phyloP scores from a whole-genome alignment of 2,797 vertebrate genomes.

The Coracias cyanogaster region DNA sequence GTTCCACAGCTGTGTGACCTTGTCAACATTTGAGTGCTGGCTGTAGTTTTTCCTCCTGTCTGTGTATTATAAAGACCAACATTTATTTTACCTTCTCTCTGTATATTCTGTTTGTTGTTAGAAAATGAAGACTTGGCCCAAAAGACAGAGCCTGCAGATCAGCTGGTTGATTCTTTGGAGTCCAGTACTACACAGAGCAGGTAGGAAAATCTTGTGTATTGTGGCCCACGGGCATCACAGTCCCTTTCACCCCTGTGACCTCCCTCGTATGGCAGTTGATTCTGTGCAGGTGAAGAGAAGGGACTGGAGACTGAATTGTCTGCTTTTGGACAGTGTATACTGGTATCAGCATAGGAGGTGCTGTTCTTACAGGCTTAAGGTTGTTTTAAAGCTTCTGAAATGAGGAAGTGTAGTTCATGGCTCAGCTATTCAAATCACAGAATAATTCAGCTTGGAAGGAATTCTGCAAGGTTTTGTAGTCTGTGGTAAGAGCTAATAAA shows the following conservation, averaged over 20 bases:
- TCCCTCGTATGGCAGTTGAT: background rate
- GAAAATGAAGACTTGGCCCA: slow-evolving; percentile 73
- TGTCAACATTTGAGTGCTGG: background rate
- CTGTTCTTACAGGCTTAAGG: background rate
- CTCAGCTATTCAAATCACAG: background rate
- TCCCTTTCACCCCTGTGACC: background rate
- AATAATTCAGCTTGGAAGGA: background rate
- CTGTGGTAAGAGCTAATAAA: background rate
- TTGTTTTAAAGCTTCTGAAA: background rate
- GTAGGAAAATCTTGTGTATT: slow-evolving; percentile 60
- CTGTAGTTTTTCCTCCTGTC: background rate
- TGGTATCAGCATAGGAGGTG: accelerated
- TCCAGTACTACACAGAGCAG: slow-evolving; percentile 32
- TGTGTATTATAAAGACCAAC: background rate
- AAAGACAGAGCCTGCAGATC: slow-evolving; percentile 24
- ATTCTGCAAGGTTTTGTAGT: background rate
- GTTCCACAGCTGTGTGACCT: background rate
- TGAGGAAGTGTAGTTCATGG: background rate
- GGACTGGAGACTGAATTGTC: background rate
- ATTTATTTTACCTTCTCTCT: background rate
- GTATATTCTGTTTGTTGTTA: slow-evolving; percentile 45
- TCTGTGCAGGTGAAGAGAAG: background rate
- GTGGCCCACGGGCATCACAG: background rate
- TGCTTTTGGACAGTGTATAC: background rate
- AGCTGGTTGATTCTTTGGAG: slow-evolving; percentile 33